Evolutionary conservation across 2,113 vertebrate species (phyloP), one percentile per base, ranked within the genome.

Genomic region (Larimichthys polyactis): DNA sequence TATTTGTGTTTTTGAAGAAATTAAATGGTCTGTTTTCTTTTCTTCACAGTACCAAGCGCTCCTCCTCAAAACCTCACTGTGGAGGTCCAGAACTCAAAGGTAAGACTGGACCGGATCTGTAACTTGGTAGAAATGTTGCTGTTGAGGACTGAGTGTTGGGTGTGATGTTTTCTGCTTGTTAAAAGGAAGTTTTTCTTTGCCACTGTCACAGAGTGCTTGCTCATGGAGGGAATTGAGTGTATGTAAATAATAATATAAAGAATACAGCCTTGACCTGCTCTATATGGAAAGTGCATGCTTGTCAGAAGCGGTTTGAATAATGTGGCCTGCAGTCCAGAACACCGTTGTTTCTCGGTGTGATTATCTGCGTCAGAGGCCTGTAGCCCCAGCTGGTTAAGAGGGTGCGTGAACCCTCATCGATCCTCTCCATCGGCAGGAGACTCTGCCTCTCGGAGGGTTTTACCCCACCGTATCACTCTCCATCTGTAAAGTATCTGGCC

Each of bases 81-180:
- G 91, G 98, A 99, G 91, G 97, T 98, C 2, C 96, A 97, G 85
- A 99, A 99, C 93, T 99, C 98, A 79, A 99, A 98, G 98, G 98
- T 99, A 94, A 96, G 94, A 32, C 58, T 6, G 22, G 75, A 27
- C 8, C 16, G 17, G 24, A 44, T 11, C 19, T 57, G 17, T 4
- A 22, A 9, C 55, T 27, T 27, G 17, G 3, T 27, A 51, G 7
- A 40, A 9, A 40, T 40, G 36, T 8, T 40, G 36, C 36, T 32
- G 32, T 32, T 32, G 32, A 32, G 32, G 32, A 32, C 32, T 40
- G 36, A 40, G 36, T 40, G 36, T 40, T 40, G 36, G 36, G 7
- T 2, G 36, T 8, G 36, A 40, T 40, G 36, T 40, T 40, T 40
- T 40, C 36, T 40, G 36, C 36, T 6, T 40, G 36, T 8, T 36